Base-by-base conservation (phyloP, 2,113 vertebrate genomes). In the Eolophus roseicapilla region DNA sequence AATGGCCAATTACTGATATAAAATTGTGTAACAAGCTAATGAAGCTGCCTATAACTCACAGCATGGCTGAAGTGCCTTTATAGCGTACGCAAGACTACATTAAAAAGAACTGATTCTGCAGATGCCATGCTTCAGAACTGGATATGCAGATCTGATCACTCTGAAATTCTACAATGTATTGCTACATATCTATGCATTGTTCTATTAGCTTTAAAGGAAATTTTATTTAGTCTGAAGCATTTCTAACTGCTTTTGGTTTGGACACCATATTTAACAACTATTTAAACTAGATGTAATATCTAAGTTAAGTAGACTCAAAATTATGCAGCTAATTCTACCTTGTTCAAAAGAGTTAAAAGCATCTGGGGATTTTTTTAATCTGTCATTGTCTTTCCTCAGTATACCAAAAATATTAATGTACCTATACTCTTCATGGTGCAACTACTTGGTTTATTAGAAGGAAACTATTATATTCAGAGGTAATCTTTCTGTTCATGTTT, bases 241-340 rank as follows among this genome's bases (percentile, higher is more conserved):
- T 86, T 75, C 57, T 39, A 23, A 39, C 5, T 64, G 21, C 60
- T 41, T 47, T 29, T 33, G 15, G 3, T 86, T 57, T 86, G 3
- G 0, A 83, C 44, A 83, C 3, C 7, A 7, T 44, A 52, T 57
- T 52, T 35, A 70, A 65, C 18, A 9, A 7, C 11, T 70, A 17
- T 47, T 84, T 85, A 65, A 90, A 46, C 5, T 17, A 70, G 18
- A 28, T 20, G 29, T 2, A 69, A 55, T 2, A 46, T 27, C 65
- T 70, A 15, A 75, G 6, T 65, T 50, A 78, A 57, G 4, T 17
- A 75, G 41, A 67, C 17, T 57, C 19, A 70, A 50, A 79, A 90
- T 93, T 88, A 84, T 82, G 67, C 82, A 83, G 67, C 46, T 87
- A 71, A 92, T 96, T 97, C 67, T 67, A 73, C 49, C 53, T 46